Conservation (phyloP, 2,888 invertebrate species). For the Luperina nickerlii region DNA sequence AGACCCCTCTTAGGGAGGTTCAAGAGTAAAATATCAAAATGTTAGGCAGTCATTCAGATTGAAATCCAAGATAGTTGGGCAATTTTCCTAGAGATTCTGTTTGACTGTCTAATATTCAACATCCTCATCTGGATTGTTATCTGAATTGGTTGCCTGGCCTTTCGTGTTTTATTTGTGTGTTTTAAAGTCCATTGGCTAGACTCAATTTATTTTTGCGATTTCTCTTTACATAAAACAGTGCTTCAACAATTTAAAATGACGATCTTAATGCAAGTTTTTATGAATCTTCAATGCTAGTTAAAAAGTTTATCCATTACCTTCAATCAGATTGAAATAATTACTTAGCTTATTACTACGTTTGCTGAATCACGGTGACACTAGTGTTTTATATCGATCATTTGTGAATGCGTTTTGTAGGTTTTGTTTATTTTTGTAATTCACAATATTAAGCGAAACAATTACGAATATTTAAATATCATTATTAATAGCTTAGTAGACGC, state of each 20-base stretch:
- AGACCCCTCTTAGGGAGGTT: constrained; percentile 44
- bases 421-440: not conserved
- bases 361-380: not conserved
- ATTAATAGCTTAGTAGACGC: too few species aligned
- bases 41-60: not conserved
- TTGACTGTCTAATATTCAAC: not conserved
- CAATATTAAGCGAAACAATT: not conserved
- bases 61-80: not conserved
- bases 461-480: too few species aligned
- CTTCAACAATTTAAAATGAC: not conserved
- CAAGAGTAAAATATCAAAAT: not conserved
- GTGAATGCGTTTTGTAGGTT: not conserved
- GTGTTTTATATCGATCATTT: not conserved
- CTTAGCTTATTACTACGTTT: constrained; percentile 1
- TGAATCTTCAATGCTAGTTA: not conserved
- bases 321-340: constrained; percentile 15
- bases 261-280: not conserved
- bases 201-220: constrained; percentile 12
- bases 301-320: not conserved
- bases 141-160: constrained; percentile 3
- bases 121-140: constrained; percentile 9
- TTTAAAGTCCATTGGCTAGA: constrained; percentile 8
- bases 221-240: constrained; percentile 24
- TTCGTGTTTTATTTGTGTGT: not conserved
- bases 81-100: not conserved